These are phyloP conservation scores for Zosterops japonicus DNA, from an alignment of 2,113 vertebrate genomes.

Conservation along the genomic window DNA sequence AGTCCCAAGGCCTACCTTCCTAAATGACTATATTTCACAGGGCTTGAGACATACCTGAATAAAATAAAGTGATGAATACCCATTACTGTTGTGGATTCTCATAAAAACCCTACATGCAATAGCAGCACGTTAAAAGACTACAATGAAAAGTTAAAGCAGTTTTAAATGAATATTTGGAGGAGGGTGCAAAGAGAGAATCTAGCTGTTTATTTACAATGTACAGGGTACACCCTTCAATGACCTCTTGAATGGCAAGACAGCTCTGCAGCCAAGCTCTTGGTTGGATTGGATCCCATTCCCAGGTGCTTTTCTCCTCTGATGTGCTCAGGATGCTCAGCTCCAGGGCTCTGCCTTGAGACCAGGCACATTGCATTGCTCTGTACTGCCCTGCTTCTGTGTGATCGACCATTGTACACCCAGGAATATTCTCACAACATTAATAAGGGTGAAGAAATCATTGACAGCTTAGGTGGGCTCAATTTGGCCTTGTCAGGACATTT, in stretches of 20 bases:
- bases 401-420: neutral
- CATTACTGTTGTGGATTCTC: neutral
- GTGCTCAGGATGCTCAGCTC: neutral
- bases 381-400: neutral
- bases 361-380: neutral
- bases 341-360: neutral
- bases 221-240: neutral
- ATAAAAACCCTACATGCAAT: neutral
- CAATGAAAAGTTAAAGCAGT: neutral
- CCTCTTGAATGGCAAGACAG: neutral
- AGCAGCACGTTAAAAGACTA: neutral
- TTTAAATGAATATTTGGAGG: neutral
- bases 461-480: slow-evolving; percentile 8
- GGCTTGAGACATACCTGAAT: neutral
- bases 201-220: neutral
- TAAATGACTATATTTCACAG: neutral
- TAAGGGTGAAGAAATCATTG: neutral
- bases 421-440: neutral
- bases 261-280: neutral
- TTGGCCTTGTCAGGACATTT: slow-evolving; percentile 26
- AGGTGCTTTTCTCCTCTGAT: neutral
- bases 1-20: neutral
- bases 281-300: neutral
- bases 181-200: neutral
- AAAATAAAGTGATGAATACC: neutral